Evolutionary conservation across 2,113 vertebrate species (phyloP).

Genomic region (Spea multiplicata): DNA sequence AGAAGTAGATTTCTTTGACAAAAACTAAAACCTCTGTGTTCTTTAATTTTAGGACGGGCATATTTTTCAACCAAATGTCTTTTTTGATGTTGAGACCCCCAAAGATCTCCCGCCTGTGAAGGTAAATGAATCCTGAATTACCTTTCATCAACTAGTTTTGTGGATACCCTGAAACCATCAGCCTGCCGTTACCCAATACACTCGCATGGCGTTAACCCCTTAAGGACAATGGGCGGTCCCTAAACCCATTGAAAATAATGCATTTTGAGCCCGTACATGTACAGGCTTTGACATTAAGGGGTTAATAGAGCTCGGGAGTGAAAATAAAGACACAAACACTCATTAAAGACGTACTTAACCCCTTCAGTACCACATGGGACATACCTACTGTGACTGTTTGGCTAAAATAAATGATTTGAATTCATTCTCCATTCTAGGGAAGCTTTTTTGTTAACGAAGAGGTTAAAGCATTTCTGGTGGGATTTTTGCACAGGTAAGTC

Average conservation of each 20-base stretch:
- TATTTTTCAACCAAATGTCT: background rate
- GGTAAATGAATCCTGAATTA: background rate
- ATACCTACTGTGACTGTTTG: background rate
- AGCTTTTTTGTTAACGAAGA: constrained; percentile 15
- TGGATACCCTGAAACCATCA: no score
- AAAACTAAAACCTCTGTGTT: background rate
- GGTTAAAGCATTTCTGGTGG: constrained; percentile 1
- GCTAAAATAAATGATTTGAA: background rate
- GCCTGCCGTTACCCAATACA: no score
- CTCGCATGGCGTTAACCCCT: no score
- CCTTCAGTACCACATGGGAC: no score
- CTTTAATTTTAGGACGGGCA: constrained; percentile 19
- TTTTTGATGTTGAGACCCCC: constrained; percentile 7
- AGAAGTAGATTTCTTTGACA: no score
- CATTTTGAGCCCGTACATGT: no score
- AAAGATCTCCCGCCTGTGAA: background rate
- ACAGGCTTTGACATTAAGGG: no score
- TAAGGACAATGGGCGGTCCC: no score
- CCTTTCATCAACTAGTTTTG: background rate
- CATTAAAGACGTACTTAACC: no score
- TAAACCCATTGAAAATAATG: no score
- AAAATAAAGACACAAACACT: no score
- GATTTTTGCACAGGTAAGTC: constrained; percentile 26
- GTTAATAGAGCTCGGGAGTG: no score
- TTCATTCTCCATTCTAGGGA: constrained; percentile 13